Evolutionary conservation across 2,888 invertebrate genomes (phyloP).

Genomic region (Chamaedrilus cognettii): DNA sequence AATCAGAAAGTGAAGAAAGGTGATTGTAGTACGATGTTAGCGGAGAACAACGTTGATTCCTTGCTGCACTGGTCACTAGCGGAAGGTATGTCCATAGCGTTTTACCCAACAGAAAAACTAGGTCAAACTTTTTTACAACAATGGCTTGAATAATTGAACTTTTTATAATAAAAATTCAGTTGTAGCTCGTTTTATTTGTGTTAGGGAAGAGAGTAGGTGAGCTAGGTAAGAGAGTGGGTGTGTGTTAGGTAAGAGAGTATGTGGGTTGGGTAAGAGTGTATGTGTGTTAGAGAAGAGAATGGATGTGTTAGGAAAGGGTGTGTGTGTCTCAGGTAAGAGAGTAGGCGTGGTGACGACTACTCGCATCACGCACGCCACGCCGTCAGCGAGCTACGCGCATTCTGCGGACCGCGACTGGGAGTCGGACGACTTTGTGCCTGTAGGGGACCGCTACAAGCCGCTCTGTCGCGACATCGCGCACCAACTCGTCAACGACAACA

Average conservation of each 20-base stretch:
- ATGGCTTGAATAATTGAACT: too few relatives aligned
- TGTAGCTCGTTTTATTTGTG: too few relatives aligned
- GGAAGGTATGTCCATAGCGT: too few relatives aligned
- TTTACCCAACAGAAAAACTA: too few relatives aligned
- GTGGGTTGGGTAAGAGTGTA: too few relatives aligned
- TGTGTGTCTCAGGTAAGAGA: conserved; percentile 47
- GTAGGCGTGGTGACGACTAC: conserved; percentile 56
- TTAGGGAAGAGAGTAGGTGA: too few relatives aligned
- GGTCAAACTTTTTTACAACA: too few relatives aligned
- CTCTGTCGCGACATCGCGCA: conserved; percentile 29
- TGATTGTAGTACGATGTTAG: conserved; percentile 24
- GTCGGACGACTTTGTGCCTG: conserved; percentile 9
- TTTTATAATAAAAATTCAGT: too few relatives aligned
- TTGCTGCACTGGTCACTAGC: conserved; percentile 31
- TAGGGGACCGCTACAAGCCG: neutral
- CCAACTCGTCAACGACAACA: conserved; percentile 25
- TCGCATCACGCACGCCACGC: conserved; percentile 58
- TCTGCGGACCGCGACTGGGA: conserved; percentile 43
- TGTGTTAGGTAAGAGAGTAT: too few relatives aligned
- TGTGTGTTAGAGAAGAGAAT: too few relatives aligned
- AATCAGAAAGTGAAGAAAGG: conserved; percentile 65
- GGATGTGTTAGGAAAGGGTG: too few relatives aligned
- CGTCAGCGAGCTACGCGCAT: conserved; percentile 53
- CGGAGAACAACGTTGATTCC: conserved; percentile 28
- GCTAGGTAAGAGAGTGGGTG: too few relatives aligned